Evolutionary conservation across 2,888 invertebrate genomes (phyloP).

Genomic region (Boloria selene): DNA sequence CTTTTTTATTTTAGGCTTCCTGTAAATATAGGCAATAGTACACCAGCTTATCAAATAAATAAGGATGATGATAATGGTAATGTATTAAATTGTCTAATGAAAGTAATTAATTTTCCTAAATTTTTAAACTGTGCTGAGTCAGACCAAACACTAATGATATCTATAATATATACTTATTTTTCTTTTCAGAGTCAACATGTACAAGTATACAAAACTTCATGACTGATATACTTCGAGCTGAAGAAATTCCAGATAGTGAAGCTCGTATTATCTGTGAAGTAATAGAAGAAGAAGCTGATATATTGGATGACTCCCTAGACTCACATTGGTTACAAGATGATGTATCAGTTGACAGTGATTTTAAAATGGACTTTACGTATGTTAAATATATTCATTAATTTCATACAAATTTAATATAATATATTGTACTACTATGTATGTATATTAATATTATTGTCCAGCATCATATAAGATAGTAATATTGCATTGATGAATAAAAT

Average conservation of each 20-base stretch:
- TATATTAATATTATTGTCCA: too few relatives aligned
- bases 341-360: constrained; percentile 59
- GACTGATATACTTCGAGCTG: constrained; percentile 64
- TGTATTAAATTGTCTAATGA: constrained; percentile 6
- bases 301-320: constrained; percentile 71
- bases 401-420: not conserved
- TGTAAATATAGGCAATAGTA: constrained; percentile 54
- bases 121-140: too few relatives aligned
- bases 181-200: constrained; percentile 69
- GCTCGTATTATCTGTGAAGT: constrained; percentile 67
- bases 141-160: too few relatives aligned
- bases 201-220: constrained; percentile 76
- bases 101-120: too few relatives aligned
- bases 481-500: too few relatives aligned
- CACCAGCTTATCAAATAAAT: constrained; percentile 55
- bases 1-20: constrained; percentile 57
- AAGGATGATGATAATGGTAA: constrained; percentile 74
- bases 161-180: not conserved
- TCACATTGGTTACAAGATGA: constrained; percentile 75
- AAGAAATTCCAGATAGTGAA: constrained; percentile 67
- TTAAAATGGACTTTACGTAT: constrained; percentile 62
- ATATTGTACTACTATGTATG: too few relatives aligned
- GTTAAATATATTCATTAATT: not conserved
- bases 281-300: constrained; percentile 69
- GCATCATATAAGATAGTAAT: too few relatives aligned